These are phyloP conservation scores for Bergia sp. DNA, from an alignment of 92 coral and sea anemone species.

Conservation along the genomic window DNA sequence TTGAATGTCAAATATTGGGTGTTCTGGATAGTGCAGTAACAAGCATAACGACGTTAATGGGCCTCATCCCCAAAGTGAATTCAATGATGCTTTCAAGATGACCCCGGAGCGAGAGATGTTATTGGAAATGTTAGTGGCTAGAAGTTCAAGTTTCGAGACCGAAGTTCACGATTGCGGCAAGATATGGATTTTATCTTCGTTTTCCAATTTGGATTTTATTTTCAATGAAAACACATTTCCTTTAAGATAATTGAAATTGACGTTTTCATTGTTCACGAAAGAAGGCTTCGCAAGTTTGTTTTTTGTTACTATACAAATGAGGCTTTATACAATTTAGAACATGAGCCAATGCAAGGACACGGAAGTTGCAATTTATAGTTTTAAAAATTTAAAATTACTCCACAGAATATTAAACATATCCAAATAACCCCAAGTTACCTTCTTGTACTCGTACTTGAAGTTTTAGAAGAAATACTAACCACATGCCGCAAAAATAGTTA, in stretches of 20 bases:
- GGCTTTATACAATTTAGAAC: background rate
- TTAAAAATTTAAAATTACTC: no score
- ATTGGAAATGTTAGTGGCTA: no score
- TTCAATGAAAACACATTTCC: background rate
- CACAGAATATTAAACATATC: background rate
- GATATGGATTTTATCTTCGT: no score
- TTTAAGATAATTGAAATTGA: background rate
- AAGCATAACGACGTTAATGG: no score
- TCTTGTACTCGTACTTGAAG: conserved; percentile 12
- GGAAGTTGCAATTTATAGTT: background rate
- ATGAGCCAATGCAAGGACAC: background rate
- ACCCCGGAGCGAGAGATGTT: no score
- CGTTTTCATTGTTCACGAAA: conserved; percentile 9
- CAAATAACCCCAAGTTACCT: conserved; percentile 16
- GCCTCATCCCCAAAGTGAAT: no score
- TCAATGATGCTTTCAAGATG: no score
- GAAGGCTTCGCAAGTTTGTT: background rate
- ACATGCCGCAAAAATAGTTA: background rate
- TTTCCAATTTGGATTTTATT: background rate
- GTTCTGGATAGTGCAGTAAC: no score
- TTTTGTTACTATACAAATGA: background rate
- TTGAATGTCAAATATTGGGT: no score
- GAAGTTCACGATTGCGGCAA: no score
- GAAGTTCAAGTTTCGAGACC: no score
- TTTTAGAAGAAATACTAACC: background rate